A percentile compares a stretch with the other conserved stretches of the same genome.
phyloP scores from a whole-genome alignment of 1,140 invertebrate genomes.

The Drosophila parabipectinata region DNA sequence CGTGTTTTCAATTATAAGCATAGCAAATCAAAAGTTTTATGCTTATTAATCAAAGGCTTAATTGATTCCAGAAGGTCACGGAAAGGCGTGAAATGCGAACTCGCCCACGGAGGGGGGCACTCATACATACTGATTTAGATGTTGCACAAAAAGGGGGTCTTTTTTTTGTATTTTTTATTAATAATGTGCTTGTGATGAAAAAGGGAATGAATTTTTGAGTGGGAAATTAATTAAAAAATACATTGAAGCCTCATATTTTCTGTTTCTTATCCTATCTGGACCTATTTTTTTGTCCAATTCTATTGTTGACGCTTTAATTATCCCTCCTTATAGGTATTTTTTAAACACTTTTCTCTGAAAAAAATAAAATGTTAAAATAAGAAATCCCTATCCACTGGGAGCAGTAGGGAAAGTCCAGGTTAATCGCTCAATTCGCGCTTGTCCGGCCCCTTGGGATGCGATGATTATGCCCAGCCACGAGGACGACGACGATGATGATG shows the following conservation, averaged over 20 bases:
- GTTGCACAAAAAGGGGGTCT: neutral
- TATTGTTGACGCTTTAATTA: too few relatives aligned
- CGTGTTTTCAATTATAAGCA: constrained; percentile 60
- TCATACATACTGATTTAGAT: neutral
- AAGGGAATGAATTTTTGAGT: too few relatives aligned
- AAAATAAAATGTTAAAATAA: too few relatives aligned
- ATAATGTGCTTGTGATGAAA: neutral
- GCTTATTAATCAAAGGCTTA: constrained; percentile 60
- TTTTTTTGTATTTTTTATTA: too few relatives aligned
- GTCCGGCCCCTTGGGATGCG: constrained; percentile 13
- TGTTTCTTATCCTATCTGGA: too few relatives aligned
- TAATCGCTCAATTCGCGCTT: constrained; percentile 62
- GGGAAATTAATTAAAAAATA: too few relatives aligned
- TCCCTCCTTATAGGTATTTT: too few relatives aligned
- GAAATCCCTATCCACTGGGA: neutral
- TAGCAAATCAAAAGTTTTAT: constrained; percentile 55
- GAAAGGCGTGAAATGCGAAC: constrained; percentile 52
- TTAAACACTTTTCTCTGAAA: too few relatives aligned
- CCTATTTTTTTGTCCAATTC: too few relatives aligned
- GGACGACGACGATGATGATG: neutral
- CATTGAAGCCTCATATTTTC: too few relatives aligned
- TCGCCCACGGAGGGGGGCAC: neutral
- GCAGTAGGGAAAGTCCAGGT: constrained; percentile 60
- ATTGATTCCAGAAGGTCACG: constrained; percentile 55
- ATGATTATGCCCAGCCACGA: neutral